Conservation (phyloP, 2,113 vertebrate species). For the Brachypodius melanocephalos region DNA sequence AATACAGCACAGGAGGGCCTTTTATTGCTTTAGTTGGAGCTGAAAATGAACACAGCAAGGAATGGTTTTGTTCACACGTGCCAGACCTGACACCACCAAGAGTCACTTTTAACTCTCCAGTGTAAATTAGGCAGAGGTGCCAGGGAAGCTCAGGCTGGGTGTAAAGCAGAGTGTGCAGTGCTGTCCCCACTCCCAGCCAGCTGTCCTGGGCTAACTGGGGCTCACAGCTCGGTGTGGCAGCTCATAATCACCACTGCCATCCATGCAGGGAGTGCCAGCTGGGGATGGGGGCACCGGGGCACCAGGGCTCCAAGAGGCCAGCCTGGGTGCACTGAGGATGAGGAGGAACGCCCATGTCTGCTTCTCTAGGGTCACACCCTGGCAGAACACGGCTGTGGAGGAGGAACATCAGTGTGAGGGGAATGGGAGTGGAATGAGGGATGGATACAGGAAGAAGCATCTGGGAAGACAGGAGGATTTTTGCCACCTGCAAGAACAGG, state of each 20-base stretch:
- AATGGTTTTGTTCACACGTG: neutral
- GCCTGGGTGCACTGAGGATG: neutral
- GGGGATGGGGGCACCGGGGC: neutral
- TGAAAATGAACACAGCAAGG: neutral
- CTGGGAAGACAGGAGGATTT: neutral
- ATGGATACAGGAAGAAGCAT: neutral
- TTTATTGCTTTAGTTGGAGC: neutral
- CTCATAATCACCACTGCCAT: neutral
- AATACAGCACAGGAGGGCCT: neutral
- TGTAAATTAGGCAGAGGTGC: neutral
- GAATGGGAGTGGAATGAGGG: accelerated
- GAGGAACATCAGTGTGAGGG: neutral
- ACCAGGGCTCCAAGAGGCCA: accelerated
- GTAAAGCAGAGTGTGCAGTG: neutral
- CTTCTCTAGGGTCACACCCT: neutral
- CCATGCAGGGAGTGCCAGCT: accelerated
- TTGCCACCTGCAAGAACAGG: neutral
- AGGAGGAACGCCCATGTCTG: neutral
- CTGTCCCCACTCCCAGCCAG: neutral
- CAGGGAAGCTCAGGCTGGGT: neutral
- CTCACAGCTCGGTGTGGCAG: accelerated
- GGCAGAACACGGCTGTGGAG: neutral
- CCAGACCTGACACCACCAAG: neutral
- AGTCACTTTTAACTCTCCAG: neutral
- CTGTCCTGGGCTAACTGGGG: accelerated